Evolutionary conservation across 2,888 invertebrate genomes (phyloP).

Genomic region (Netelia fuscicornis): DNA sequence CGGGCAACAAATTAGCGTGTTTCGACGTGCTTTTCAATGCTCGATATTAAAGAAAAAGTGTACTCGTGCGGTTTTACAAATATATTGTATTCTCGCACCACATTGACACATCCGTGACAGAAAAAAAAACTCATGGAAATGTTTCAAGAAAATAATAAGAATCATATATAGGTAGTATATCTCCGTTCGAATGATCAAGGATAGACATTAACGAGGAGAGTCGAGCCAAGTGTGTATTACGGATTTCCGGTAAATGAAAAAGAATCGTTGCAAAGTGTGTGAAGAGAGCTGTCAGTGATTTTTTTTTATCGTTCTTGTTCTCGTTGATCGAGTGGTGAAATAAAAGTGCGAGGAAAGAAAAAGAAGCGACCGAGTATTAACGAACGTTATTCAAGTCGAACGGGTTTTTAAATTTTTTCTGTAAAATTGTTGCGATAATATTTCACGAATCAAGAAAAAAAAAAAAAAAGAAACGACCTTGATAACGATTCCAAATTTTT

Average conservation of each 20-base stretch:
- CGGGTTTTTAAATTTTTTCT: background rate
- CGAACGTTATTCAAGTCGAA: no score
- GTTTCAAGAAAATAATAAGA: background rate
- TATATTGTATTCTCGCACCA: background rate
- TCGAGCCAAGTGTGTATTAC: background rate
- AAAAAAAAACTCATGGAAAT: background rate
- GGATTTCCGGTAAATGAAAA: constrained; percentile 15
- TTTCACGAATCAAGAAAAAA: background rate
- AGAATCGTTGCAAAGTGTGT: constrained; percentile 28
- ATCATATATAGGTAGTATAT: background rate
- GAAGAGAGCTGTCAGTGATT: constrained; percentile 16
- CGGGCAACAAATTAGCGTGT: background rate
- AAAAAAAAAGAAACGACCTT: no score
- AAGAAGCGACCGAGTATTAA: background rate
- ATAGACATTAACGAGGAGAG: constrained; percentile 50
- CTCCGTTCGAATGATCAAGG: constrained; percentile 49
- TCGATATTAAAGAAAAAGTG: background rate
- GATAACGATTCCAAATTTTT: background rate
- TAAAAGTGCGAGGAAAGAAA: constrained; percentile 6
- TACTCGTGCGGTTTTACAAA: background rate
- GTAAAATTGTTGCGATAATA: constrained; percentile 28
- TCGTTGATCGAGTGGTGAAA: constrained; percentile 33
- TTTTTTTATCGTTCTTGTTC: constrained; percentile 25
- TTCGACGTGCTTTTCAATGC: no score
- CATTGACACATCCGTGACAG: background rate